These are phyloP conservation scores for Limonius californicus DNA, from an alignment of 1,140 invertebrate species.

Conservation along the genomic window DNA sequence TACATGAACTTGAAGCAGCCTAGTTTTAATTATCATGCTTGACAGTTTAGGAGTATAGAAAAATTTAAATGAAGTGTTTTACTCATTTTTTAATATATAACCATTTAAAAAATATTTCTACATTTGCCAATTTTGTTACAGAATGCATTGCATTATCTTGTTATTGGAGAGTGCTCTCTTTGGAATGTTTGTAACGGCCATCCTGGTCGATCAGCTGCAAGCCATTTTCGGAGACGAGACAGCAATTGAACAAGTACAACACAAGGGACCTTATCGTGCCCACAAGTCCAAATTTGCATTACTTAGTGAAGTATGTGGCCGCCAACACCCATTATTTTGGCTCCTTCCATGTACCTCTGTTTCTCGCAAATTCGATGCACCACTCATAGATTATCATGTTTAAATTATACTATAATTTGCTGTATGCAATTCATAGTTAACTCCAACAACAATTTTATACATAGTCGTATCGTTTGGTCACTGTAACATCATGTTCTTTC, in stretches of 20 bases:
- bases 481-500: too few species aligned
- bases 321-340: constrained; percentile 65
- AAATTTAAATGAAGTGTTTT: too few species aligned
- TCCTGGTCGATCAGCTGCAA: constrained; percentile 84
- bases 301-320: constrained; percentile 76
- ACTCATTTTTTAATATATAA: too few species aligned
- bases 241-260: constrained; percentile 73
- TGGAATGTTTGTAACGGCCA: constrained; percentile 85
- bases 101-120: too few species aligned
- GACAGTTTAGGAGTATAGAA: too few species aligned
- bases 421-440: too few species aligned
- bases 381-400: constrained; percentile 58
- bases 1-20: too few species aligned
- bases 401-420: constrained; percentile 33
- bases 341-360: constrained; percentile 60
- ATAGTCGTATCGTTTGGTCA: too few species aligned
- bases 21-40: too few species aligned
- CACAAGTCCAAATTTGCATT: constrained; percentile 65
- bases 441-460: too few species aligned
- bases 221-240: constrained; percentile 69
- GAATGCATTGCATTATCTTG: constrained; percentile 81
- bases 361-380: constrained; percentile 54
- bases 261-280: constrained; percentile 62
- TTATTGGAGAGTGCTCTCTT: constrained; percentile 81
- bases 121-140: constrained; percentile 39